phyloP scores from a whole-genome alignment of 1,140 invertebrate species.

The Drosophila fuyamai region DNA sequence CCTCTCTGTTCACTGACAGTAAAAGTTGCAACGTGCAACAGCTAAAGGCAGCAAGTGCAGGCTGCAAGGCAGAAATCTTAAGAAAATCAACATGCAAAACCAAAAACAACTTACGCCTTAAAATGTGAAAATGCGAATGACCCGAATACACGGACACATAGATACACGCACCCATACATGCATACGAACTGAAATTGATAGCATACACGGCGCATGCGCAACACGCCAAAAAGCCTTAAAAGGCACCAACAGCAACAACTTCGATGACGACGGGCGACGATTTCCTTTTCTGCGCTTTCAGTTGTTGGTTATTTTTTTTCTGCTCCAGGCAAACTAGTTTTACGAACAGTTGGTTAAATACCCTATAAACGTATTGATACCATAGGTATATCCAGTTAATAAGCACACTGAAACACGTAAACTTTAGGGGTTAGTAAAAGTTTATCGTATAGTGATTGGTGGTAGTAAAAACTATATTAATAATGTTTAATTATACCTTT shows the following conservation, averaged over 20 bases:
- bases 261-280: slow-evolving; percentile 69
- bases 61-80: slow-evolving; percentile 34
- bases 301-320: slow-evolving; percentile 38
- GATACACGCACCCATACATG: slow-evolving; percentile 22
- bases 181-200: slow-evolving; percentile 61
- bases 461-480: no score
- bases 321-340: slow-evolving; percentile 73
- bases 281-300: slow-evolving; percentile 76
- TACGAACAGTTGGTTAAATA: slow-evolving; percentile 40
- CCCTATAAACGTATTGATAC: slow-evolving; percentile 18
- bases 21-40: slow-evolving; percentile 65
- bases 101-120: slow-evolving; percentile 64
- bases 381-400: neutral
- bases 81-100: slow-evolving; percentile 65
- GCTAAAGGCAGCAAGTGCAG: slow-evolving; percentile 30
- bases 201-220: slow-evolving; percentile 68
- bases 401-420: neutral
- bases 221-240: slow-evolving; percentile 62
- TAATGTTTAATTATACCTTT: no score
- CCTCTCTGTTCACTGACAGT: slow-evolving; percentile 46
- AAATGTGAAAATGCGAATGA: slow-evolving; percentile 83
- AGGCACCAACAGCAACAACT: slow-evolving; percentile 49
- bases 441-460: no score
- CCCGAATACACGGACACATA: slow-evolving; percentile 64
- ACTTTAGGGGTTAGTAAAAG: no score